Conservation (phyloP, 1,140 invertebrate genomes). For the Drosophila simulans region DNA sequence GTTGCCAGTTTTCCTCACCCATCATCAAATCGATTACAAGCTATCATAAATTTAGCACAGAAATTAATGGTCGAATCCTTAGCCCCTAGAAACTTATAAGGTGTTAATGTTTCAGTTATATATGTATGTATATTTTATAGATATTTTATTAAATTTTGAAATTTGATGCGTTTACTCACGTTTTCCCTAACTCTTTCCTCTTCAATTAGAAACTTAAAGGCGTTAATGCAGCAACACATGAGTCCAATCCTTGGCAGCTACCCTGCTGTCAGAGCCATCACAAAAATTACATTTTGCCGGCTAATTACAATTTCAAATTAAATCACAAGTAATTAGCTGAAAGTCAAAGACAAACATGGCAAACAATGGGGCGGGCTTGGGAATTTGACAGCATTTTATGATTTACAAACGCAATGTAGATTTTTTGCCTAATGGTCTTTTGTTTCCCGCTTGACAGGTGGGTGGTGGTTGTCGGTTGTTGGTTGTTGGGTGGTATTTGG, state of each 20-base stretch:
- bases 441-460: slow-evolving; percentile 44
- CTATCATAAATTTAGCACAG: no score
- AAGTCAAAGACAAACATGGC: slow-evolving; percentile 61
- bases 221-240: slow-evolving; percentile 55
- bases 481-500: not conserved
- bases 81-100: no score
- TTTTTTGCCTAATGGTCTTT: slow-evolving; percentile 66
- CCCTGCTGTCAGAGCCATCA: slow-evolving; percentile 67
- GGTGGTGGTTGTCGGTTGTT: not conserved
- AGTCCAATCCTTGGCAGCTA: slow-evolving; percentile 18
- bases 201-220: slow-evolving; percentile 23
- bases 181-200: no score
- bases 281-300: slow-evolving; percentile 78
- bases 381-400: slow-evolving; percentile 76
- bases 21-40: not conserved
- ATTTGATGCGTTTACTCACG: no score
- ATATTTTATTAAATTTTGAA: no score
- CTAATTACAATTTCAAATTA: slow-evolving; percentile 84
- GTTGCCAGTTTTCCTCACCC: not conserved
- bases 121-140: no score
- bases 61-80: no score
- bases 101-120: no score
- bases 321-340: slow-evolving; percentile 79
- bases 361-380: slow-evolving; percentile 13
- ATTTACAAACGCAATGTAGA: slow-evolving; percentile 78